A percentile compares a stretch with the other conserved stretches of the same genome.
These are phyloP conservation scores for Teinopalpus imperialis DNA, from an alignment of 2,888 invertebrate genomes.

Conservation along the genomic window DNA sequence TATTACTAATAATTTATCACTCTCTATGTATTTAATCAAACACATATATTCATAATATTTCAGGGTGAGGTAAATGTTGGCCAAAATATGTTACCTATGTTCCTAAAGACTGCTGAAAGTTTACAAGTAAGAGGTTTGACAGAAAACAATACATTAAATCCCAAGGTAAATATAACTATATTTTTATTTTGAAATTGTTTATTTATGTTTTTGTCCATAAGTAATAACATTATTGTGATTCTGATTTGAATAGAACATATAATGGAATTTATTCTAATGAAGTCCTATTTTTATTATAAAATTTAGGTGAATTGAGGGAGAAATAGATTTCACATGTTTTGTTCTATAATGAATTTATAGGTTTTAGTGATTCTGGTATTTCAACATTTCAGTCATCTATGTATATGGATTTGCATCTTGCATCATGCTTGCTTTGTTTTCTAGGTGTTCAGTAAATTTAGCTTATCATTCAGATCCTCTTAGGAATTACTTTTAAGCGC, in stretches of 20 bases:
- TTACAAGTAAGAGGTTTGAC: constrained; percentile 94
- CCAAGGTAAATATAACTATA: constrained; percentile 63
- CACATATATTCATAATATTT: constrained; percentile 30
- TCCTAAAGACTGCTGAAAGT: constrained; percentile 95
- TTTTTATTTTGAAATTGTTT: neutral
- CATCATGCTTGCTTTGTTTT: constrained; percentile 1
- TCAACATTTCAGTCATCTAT: constrained; percentile 4
- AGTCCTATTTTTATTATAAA: too few species aligned
- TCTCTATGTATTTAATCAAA: constrained; percentile 3
- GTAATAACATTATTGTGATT: too few species aligned
- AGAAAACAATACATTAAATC: constrained; percentile 88
- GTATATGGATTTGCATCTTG: neutral
- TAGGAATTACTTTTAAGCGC: constrained; percentile 12
- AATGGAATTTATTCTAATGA: constrained; percentile 12
- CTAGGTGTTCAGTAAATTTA: neutral
- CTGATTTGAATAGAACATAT: too few species aligned
- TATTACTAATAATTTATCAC: too few species aligned
- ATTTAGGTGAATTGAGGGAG: neutral
- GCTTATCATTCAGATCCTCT: constrained; percentile 10
- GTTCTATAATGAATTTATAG: constrained; percentile 5
- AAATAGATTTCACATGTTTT: constrained; percentile 12
- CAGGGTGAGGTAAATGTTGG: constrained; percentile 93
- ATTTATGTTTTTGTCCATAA: too few species aligned
- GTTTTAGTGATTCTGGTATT: constrained; percentile 11
- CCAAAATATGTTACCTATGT: constrained; percentile 94